Base-by-base conservation (phyloP, 2,113 vertebrate genomes). In the Romanogobio albipinnatus region DNA sequence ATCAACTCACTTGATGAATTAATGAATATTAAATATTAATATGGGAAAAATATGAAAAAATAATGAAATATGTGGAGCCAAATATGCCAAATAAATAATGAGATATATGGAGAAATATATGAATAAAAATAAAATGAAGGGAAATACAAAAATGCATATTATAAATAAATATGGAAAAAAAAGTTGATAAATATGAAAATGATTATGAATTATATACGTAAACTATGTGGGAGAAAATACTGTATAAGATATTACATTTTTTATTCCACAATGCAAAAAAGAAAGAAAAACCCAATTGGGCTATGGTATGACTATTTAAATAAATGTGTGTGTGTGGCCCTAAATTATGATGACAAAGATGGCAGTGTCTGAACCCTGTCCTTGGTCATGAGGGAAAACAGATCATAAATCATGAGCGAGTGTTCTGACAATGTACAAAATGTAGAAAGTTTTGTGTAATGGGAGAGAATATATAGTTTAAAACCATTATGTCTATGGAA, bases 1-100 rank as follows among this genome's bases (percentile, higher is more conserved):
- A 33, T 86, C 76, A 86, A 74, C 83, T 84, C 81, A 86, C 80
- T 81, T 45, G 85, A 56, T 56, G 19, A 56, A 56, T 56, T 0
- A 15, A 51, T 51, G 4, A 51, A 51, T 49, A 49, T 13, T 2
- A 29, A 29, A 29, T 29, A 64, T 14, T 62, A 39, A 39, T 39
- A 39, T 9, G n/a, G 13, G 59, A 26, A 29, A 26, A 62, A 62
- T 29, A 62, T 13, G 11, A 49, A 51, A 13, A 15, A 51, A 15
- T 51, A 15, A 51, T 5, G 0, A 61, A 61, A 26, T 26, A 13
- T 29, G 4, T 29, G 61, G 61, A 64, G 61, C 15, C 4, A 29
- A 29, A 29, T 62, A 62, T 29, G 29, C 2, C 29, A 39, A 39
- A 39, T 39, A 39, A 39, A 39, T 39, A 39, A 39, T 39, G 5